Evolutionary conservation across 2,113 vertebrate species (phyloP).

Genomic region (Zosterops hypoxanthus): DNA sequence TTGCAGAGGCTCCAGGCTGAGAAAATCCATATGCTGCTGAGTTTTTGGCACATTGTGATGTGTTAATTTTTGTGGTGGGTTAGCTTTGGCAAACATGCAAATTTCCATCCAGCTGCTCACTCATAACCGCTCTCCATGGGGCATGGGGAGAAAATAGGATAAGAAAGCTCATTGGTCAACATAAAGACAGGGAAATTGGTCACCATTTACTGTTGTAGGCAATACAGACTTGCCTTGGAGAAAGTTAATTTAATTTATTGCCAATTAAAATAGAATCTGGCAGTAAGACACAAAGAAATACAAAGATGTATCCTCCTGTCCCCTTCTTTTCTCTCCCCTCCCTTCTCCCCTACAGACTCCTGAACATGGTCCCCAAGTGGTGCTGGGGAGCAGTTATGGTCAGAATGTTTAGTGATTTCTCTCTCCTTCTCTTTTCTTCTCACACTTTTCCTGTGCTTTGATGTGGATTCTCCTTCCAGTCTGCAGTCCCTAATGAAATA

Average conservation of each 20-base stretch:
- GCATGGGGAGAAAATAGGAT: not conserved
- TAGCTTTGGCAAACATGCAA: not conserved
- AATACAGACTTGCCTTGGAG: not conserved
- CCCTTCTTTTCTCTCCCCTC: not conserved
- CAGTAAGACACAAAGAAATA: not conserved
- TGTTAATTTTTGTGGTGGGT: not conserved
- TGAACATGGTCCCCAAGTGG: not conserved
- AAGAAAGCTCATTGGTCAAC: not conserved
- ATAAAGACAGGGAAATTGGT: not conserved
- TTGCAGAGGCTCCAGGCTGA: not conserved
- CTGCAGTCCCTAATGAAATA: not conserved
- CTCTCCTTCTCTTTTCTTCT: not conserved
- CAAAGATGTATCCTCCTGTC: not conserved
- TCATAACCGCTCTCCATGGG: not conserved
- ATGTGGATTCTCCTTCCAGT: not conserved
- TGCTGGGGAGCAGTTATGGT: rapidly evolving
- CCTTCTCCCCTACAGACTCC: not conserved
- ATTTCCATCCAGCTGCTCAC: not conserved
- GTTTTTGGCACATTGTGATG: not conserved
- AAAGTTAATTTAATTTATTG: not conserved
- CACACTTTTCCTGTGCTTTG: not conserved
- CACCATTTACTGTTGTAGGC: not conserved
- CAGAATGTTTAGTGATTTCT: not conserved
- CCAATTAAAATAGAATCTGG: not conserved
- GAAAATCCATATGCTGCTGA: not conserved